Conservation (phyloP, 2,113 vertebrate genomes). For the Oncorhynchus kisutch region DNA sequence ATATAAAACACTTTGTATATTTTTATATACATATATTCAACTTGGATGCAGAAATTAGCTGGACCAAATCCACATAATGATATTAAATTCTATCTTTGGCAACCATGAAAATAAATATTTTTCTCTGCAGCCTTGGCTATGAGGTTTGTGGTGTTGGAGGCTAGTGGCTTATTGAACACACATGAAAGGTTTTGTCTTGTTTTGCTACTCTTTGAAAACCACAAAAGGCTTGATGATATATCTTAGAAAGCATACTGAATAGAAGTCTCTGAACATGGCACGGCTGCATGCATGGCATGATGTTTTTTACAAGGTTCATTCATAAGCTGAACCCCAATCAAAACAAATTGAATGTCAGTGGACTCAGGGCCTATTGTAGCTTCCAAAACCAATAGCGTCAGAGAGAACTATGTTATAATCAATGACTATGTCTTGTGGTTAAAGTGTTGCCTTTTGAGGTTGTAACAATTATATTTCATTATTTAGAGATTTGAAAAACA, state of each 20-base stretch:
- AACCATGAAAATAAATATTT: slow-evolving; percentile 64
- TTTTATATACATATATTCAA: slow-evolving; percentile 26
- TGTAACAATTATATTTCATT: too few relatives aligned
- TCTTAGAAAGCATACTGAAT: slow-evolving; percentile 27
- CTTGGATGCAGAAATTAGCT: slow-evolving; percentile 15
- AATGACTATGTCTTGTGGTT: too few relatives aligned
- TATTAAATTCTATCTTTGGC: slow-evolving; percentile 58
- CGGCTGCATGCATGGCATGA: slow-evolving; percentile 18
- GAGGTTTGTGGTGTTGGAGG: slow-evolving; percentile 45
- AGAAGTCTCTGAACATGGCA: slow-evolving; percentile 20
- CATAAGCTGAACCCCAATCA: neutral
- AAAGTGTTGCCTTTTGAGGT: too few relatives aligned
- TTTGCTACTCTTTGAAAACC: slow-evolving; percentile 52
- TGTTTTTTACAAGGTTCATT: too few relatives aligned
- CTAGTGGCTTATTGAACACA: slow-evolving; percentile 40
- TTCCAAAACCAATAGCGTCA: too few relatives aligned
- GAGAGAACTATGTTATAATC: too few relatives aligned
- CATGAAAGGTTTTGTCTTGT: slow-evolving; percentile 57
- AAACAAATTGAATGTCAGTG: neutral
- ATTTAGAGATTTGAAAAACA: too few relatives aligned
- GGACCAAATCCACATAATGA: slow-evolving; percentile 62
- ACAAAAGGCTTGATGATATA: slow-evolving; percentile 51
- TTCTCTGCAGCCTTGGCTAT: slow-evolving; percentile 55
- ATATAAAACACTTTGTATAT: too few relatives aligned
- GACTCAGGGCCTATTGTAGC: too few relatives aligned